phyloP scores from a whole-genome alignment of 2,113 vertebrate genomes.

The Pygoscelis adeliae region DNA sequence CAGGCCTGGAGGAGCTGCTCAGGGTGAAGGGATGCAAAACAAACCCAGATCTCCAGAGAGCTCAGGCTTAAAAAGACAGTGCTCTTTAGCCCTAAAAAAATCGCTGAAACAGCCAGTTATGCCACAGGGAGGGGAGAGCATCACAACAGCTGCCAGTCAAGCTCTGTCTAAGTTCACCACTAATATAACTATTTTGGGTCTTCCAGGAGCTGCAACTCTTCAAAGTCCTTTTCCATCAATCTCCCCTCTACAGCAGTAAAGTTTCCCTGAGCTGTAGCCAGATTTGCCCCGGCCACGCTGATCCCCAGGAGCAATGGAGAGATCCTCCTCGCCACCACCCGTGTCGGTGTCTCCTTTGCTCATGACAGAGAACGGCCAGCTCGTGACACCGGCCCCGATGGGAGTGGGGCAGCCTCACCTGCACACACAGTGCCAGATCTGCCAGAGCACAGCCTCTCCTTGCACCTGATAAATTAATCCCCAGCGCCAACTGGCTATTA shows the following conservation, averaged over 20 bases:
- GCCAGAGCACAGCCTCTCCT: neutral
- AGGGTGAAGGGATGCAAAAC: neutral
- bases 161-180: neutral
- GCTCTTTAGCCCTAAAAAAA: neutral
- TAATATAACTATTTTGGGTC: neutral
- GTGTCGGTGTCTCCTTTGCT: accelerated
- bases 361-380: accelerated
- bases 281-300: neutral
- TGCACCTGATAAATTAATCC: neutral
- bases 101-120: neutral
- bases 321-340: neutral
- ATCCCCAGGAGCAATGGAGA: neutral
- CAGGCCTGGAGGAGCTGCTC: neutral
- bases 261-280: neutral
- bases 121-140: neutral
- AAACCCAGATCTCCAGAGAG: neutral
- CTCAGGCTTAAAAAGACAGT: neutral
- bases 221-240: neutral
- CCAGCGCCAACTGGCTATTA: neutral
- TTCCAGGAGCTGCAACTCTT: neutral
- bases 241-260: neutral
- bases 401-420: neutral
- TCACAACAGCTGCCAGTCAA: neutral
- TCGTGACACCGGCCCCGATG: accelerated
- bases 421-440: neutral